Evolutionary conservation across 2,113 vertebrate species (phyloP).

Genomic region (Oncorhynchus nerka): DNA sequence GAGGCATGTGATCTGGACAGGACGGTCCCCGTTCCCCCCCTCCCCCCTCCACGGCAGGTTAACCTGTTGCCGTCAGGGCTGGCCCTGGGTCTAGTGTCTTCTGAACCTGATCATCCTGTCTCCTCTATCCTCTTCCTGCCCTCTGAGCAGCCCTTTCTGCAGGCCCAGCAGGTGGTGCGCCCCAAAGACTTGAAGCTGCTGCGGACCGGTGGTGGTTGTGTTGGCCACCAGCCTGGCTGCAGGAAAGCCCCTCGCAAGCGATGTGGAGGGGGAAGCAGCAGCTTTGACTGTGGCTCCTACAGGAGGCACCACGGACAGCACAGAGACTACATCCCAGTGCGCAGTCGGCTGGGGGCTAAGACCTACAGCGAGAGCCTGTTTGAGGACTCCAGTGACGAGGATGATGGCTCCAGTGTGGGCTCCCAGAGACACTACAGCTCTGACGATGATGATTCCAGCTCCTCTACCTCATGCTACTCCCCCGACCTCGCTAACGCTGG

Average conservation of each 20-base stretch:
- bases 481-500: constrained; percentile 72
- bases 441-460: constrained; percentile 75
- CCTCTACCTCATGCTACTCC: constrained; percentile 86
- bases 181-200: constrained; percentile 86
- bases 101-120: constrained; percentile 73
- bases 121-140: constrained; percentile 71
- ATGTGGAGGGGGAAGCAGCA: constrained; percentile 73
- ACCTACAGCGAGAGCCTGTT: constrained; percentile 82
- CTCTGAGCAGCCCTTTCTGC: constrained; percentile 67
- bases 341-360: constrained; percentile 78
- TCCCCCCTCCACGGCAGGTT: constrained; percentile 75
- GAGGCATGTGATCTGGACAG: constrained; percentile 68
- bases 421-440: constrained; percentile 84
- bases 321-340: constrained; percentile 79
- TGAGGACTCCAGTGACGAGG: constrained; percentile 83
- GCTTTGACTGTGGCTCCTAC: constrained; percentile 79
- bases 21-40: constrained; percentile 59
- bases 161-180: constrained; percentile 80
- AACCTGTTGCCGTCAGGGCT: constrained; percentile 72
- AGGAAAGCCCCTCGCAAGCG: constrained; percentile 77
- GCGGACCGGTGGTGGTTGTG: constrained; percentile 53
- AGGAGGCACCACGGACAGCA: constrained; percentile 74
- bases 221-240: constrained; percentile 69
- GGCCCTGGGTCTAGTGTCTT: constrained; percentile 64
- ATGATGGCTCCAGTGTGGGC: constrained; percentile 84